Base-by-base conservation (phyloP, 2,888 invertebrate species). In the Cosmia pyralina region DNA sequence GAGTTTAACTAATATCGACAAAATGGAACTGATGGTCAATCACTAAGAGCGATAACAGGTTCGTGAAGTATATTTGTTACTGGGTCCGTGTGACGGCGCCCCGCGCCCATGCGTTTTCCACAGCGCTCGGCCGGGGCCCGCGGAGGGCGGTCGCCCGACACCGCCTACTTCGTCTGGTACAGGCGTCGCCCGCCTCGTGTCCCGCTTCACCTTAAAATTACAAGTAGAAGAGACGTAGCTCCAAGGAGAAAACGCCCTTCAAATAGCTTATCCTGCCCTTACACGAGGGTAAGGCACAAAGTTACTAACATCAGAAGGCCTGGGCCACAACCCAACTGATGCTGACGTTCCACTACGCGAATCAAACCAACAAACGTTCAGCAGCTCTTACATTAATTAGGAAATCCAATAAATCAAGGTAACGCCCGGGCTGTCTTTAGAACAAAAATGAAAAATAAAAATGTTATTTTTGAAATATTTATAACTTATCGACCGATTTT, bases 121-220 rank as follows among this genome's bases (percentile, higher is more conserved):
- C 93, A 92, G 93, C 93, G 92, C 87, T 93, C 91, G 92, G 91
- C 93, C 93, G 94, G 94, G 95, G 94, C 94, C 94, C 93, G 92
- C 91, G 92, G 94, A 94, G 95, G 95, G 95, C 95, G 95, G 94
- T 93, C 95, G 95, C 93, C 93, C 90, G 95, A 93, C 93, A 92
- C 95, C 95, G 95, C 95, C 96, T 95, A 96, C 96, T 94, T 95
- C 94, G 95, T 95, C 95, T 94, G 95, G 95, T 95, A 95, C 95
- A 94, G 94, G 94, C 94, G 95, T 93, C 94, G 91, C 92, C 92
- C 91, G 94, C 92, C 93, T 94, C 94, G 94, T 94, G 94, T 95
- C 94, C 95, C 94, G 94, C 94, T 93, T 92, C 91, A 93, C 92
- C 92, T 93, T 90, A 90, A 92, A 91, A 91, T 92, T 91, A 85